Base-by-base conservation (phyloP, 2,113 vertebrate species). In the Nerophis ophidion region DNA sequence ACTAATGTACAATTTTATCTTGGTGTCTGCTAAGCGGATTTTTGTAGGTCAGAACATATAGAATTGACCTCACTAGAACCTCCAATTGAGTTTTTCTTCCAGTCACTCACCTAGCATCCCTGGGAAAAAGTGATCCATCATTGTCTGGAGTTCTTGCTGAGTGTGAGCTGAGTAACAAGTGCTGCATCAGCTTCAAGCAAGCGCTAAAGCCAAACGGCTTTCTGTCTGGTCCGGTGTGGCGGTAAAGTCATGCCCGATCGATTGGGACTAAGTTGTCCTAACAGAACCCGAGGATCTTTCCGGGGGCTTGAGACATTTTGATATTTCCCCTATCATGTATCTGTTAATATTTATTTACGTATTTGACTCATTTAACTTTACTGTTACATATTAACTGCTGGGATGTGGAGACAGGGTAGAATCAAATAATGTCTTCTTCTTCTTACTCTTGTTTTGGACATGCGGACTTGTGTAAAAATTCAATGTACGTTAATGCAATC, bases 61-160 rank as follows among this genome's bases (percentile, higher is more conserved):
- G 11, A 51, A 51, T 33, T 14, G 49, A 13, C 49, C 19, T 51
- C 12, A 33, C 5, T 14, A 13, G 19, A 13, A 33, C 13, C 19
- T 5, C 33, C 51, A n/a, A 7, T 15, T 6, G 51, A 53, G 33
- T 53, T 49, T 49, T 4, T 16, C 48, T 49, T 36, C n/a, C 51
- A 53, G 33, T 15, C 33, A 35, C 7, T 53, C 33, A 44, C 26
- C 14, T 15, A 53, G 51, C 51, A 53, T 36, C 51, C 33, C 14
- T 34, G 49, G 6, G 11, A 52, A 52, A 53, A 53, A 53, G 51
- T 55, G 52, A 55, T 55, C 52, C 15, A 40, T 38, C 35, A 55
- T 36, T 55, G 52, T 54, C 34, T n/a, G 2, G 35, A 16, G 52
- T 55, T 38, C 35, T 38, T 55, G 35, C 52, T 38, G 52, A 38